Evolutionary conservation across 2,113 vertebrate genomes (phyloP), one percentile per base, ranked within the genome.

Genomic region (Zapornia atra): DNA sequence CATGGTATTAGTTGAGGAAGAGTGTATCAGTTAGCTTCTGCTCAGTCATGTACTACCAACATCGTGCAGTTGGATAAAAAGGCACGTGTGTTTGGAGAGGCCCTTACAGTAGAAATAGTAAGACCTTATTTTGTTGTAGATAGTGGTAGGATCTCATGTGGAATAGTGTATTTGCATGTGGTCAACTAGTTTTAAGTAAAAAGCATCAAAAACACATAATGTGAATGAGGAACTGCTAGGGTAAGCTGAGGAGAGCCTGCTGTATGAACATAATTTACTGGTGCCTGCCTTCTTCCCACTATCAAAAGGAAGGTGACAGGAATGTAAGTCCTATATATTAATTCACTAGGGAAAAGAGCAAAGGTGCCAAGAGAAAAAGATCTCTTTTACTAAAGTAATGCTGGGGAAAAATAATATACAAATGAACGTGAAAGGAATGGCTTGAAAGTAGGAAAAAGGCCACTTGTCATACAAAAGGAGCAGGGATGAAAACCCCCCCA

Each of bases 181-280:
- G 21, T 75, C 25, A 48, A 25, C 9, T 70, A 50, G 4, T 17
- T 56, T 68, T 69, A 12, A 5, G 40, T 34, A 63, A 54, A 75
- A 65, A 28, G 0, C 26, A 15, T 4, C 66, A 65, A 78, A 91
- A 63, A 5, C 24, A 75, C 36, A 44, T 0, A 0, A 34, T 57
- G 36, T 82, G 51, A 73, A 17, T n/a, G 44, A 44, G 33, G 54
- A 77, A 6, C 73, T 90, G 36, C 34, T 86, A 11, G 26, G 36
- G 33, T 51, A 29, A 51, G 33, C 7, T 75, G 24, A 51, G 44
- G 72, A 61, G 34, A 78, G 17, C 64, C 20, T 56, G 33, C 9
- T 80, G 18, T 34, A 4, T 64, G 73, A 60, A 64, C 61, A 42
- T 9, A 48, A 24, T 9, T 72, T 29, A 25, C 17, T 1, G 6